Evolutionary conservation across 2,888 invertebrate genomes (phyloP), one percentile per base, ranked within the genome.

Genomic region (Platycnemis pennipes): DNA sequence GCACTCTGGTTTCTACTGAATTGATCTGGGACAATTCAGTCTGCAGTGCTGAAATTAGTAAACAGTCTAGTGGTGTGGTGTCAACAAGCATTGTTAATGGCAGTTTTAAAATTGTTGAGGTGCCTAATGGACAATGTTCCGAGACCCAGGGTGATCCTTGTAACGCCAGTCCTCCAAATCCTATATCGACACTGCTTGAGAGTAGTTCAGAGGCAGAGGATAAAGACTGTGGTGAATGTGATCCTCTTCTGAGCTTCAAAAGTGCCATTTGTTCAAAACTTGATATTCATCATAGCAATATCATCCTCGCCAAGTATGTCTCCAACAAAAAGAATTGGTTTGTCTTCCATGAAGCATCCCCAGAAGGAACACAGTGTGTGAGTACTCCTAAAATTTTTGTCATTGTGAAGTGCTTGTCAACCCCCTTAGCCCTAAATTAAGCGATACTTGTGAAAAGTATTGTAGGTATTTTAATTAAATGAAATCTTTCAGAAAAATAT

Each of bases 241-340:
- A n/a, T 44, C 91, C 44, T 13, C 56, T 44, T 16, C 44, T 44
- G 5, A 44, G 4, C 42, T 91, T 91, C 63, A 69, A 44, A 44
- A 91, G 63, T 31, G 91, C 63, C 13, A 37, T 91, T 44, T 44
- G 91, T 91, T 91, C 91, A 42, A 69, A 22, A 22, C 63, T 91
- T 44, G 44, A 44, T n/a, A 22, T 91, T 22, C 44, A 44, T 63
- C 44, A 63, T 42, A 44, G 63, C n/a, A 63, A 63, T 63, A 63
- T 91, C 13, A 37, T 91, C 42, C 45, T 91, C 31, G 91, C 91
- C 56, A 91, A 69, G 91, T 91, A 91, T 91, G 7, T 91, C 37
- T 91, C 91, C 42, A 44, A 56, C 44, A 91, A 44, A n/a, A 91
- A 45, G 44, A 69, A 91, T 44, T 91, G 91, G 91, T 44, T 63